phyloP scores from a whole-genome alignment of 2,888 invertebrate genomes.

The Dicyrtoma fusca region DNA sequence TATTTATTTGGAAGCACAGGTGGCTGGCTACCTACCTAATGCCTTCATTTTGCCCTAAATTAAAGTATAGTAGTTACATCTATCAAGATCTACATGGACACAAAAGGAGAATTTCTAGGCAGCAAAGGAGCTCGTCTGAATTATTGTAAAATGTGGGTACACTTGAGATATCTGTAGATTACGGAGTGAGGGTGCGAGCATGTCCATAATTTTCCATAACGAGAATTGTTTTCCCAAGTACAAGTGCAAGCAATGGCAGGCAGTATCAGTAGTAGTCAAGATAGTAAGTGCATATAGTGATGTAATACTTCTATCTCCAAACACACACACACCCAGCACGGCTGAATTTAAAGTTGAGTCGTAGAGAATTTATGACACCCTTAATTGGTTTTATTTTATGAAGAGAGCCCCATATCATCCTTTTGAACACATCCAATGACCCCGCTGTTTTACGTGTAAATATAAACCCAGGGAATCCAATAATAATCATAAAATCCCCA shows the following conservation, averaged over 20 bases:
- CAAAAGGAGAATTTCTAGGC: too few species aligned
- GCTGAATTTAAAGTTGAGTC: slow-evolving; percentile 36
- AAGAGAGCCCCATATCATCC: not conserved
- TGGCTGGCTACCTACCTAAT: too few species aligned
- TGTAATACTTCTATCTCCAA: not conserved
- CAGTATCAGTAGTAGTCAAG: slow-evolving; percentile 16
- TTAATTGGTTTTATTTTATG: slow-evolving; percentile 42
- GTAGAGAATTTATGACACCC: slow-evolving; percentile 37
- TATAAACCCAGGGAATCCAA: slow-evolving; percentile 19
- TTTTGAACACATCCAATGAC: not conserved
- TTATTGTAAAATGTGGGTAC: too few species aligned
- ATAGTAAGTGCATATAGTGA: not conserved
- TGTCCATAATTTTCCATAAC: slow-evolving; percentile 41
- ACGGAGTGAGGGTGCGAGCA: slow-evolving; percentile 20
- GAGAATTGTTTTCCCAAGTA: slow-evolving; percentile 27
- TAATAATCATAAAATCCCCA: slow-evolving; percentile 9
- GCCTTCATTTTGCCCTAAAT: too few species aligned
- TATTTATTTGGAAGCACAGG: too few species aligned
- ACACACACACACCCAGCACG: not conserved
- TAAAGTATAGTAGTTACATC: too few species aligned
- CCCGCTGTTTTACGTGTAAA: slow-evolving; percentile 20
- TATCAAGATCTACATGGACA: too few species aligned
- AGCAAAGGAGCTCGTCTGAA: too few species aligned
- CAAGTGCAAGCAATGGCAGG: slow-evolving; percentile 28
- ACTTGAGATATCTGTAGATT: too few species aligned